These are phyloP conservation scores for Pseudochirops cupreus DNA, from an alignment of 2,797 vertebrate species.

Conservation along the genomic window DNA sequence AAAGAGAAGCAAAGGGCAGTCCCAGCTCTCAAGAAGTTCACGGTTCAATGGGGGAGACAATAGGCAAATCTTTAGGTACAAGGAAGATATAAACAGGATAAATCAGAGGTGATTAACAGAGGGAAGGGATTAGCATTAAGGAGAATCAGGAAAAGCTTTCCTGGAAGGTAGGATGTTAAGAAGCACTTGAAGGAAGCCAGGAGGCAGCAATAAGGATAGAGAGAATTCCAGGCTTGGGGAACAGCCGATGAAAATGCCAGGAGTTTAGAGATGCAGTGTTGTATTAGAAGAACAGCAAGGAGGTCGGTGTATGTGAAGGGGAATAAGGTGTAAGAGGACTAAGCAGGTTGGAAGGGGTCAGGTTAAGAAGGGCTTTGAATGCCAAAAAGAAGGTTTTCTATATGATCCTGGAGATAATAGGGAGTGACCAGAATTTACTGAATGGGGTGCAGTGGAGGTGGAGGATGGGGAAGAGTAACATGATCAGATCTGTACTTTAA, in stretches of 20 bases:
- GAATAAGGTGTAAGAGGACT: not conserved
- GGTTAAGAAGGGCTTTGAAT: not conserved
- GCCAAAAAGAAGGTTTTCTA: not conserved
- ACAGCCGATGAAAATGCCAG: not conserved
- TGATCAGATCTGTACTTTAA: not conserved
- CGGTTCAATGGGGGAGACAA: not conserved
- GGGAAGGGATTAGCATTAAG: not conserved
- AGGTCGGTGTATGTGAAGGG: not conserved
- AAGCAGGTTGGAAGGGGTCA: not conserved
- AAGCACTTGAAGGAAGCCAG: not conserved
- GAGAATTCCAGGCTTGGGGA: not conserved
- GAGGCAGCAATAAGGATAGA: not conserved
- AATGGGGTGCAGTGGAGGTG: not conserved
- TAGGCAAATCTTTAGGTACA: not conserved
- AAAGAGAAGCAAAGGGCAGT: not conserved
- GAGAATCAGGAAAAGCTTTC: not conserved
- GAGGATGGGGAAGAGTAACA: not conserved
- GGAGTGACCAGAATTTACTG: not conserved
- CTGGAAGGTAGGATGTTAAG: not conserved
- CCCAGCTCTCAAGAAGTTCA: not conserved
- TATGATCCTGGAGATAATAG: not conserved
- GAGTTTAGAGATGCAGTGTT: not conserved
- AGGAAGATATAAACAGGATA: not conserved
- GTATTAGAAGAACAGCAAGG: not conserved
- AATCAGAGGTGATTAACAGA: not conserved